Evolutionary conservation across 2,113 vertebrate genomes (phyloP), one percentile per base, ranked within the genome.

Genomic region (Phrynosoma platyrhinos): DNA sequence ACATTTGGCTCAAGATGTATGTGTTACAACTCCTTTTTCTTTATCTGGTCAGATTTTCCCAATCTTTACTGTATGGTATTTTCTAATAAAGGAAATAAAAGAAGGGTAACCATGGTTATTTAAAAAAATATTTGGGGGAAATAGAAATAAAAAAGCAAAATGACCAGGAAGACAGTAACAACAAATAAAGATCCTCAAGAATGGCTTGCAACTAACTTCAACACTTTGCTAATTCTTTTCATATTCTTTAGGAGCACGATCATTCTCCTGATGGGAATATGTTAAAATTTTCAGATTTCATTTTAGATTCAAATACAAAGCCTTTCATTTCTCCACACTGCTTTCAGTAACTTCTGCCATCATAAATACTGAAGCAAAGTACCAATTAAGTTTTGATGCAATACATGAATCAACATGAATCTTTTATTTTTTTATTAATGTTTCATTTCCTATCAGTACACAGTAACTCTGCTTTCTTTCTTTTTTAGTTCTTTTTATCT

Each of bases 311-410:
- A 42, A 52, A 82, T 40, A 25, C 58, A 62, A 58, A 79, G 30
- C 4, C 58, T 42, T 82, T 82, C 58, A 40, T 82, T 66, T 62
- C 13, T 13, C 58, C 58, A 62, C 53, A 66, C 32, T 66, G 58
- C 1, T 40, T 66, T 82, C 58, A 40, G 18, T 64, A 40, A 64
- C n/a, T 23, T 81, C 7, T 21, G 23, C 32, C 58, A 82, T 82
- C 32, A 32, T 66, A 82, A 82, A 82, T 25, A 81, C 32, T 64
- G 79, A 82, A 58, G 79, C 32, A 82, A 82, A 66, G 20, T 13
- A 82, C 32, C 40, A 66, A 82, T 58, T 81, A 81, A 81, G 79
- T 81, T 81, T 82, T 64, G 58, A 40, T 82, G 58, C 13, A 62
- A 62, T 62, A 62, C 58, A 62, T 62, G 79, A 79, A 53, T 79